These are phyloP conservation scores for Oplegnathus fasciatus DNA, from an alignment of 2,113 vertebrate species.

Conservation along the genomic window DNA sequence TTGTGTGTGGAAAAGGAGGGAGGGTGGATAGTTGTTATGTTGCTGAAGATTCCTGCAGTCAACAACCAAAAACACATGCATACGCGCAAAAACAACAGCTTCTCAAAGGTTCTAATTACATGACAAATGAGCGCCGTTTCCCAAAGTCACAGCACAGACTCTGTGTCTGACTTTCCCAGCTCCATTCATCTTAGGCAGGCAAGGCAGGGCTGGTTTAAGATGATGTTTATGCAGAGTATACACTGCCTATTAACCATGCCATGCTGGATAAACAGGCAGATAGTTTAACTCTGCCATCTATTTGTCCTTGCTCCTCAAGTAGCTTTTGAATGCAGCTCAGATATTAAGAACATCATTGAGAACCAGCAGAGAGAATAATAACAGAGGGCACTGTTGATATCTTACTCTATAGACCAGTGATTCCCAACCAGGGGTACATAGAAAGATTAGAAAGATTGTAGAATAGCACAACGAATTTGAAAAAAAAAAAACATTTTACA, in stretches of 20 bases:
- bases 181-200: conserved; percentile 31
- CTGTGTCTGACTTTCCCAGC: conserved; percentile 29
- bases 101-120: conserved; percentile 39
- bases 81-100: conserved; percentile 17
- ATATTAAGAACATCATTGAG: neutral
- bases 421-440: neutral
- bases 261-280: conserved; percentile 26
- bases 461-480: neutral
- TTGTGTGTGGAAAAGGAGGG: neutral
- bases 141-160: conserved; percentile 37
- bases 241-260: conserved; percentile 22
- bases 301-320: conserved; percentile 30
- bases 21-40: neutral
- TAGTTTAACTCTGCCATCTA: conserved; percentile 34
- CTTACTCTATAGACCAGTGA: neutral
- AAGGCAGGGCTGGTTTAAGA: conserved; percentile 16
- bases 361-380: neutral
- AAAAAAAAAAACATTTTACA: neutral
- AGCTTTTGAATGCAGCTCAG: conserved; percentile 19
- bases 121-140: conserved; percentile 23
- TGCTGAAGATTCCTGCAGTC: conserved; percentile 3
- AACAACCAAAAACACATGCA: conserved; percentile 8
- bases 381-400: neutral
- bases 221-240: conserved; percentile 30
- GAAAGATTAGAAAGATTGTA: neutral